These are phyloP conservation scores for Tadarida brasiliensis DNA, from an alignment of 2,797 vertebrate species.

Conservation along the genomic window DNA sequence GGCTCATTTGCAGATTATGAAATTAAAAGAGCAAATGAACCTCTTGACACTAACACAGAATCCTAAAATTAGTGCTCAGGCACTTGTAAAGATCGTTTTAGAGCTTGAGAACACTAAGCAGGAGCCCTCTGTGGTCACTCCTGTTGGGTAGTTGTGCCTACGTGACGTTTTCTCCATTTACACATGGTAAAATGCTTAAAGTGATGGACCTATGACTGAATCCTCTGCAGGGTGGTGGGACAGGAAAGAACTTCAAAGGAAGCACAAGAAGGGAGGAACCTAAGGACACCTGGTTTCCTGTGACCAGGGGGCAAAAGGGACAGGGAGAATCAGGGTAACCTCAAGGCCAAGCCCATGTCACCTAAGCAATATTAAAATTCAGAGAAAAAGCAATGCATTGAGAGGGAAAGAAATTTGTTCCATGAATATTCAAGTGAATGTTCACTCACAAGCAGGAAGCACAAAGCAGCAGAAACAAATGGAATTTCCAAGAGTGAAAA, in stretches of 20 bases:
- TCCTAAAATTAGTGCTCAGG: background rate
- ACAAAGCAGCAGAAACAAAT: background rate
- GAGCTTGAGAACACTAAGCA: background rate
- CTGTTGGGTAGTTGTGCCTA: background rate
- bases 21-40: background rate
- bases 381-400: background rate
- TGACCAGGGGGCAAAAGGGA: background rate
- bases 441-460: background rate
- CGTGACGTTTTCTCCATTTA: background rate
- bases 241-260: background rate
- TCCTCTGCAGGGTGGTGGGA: background rate
- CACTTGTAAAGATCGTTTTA: background rate
- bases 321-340: background rate
- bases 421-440: background rate
- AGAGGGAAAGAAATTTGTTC: background rate
- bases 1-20: background rate
- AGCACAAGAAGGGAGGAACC: background rate
- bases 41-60: background rate
- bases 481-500: background rate
- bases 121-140: background rate
- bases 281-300: background rate
- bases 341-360: background rate
- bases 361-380: background rate
- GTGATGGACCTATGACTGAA: background rate
- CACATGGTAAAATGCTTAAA: background rate